phyloP scores from a whole-genome alignment of 37 sponge, comb jelly and placozoan genomes.

The Theonella swinhoei region DNA sequence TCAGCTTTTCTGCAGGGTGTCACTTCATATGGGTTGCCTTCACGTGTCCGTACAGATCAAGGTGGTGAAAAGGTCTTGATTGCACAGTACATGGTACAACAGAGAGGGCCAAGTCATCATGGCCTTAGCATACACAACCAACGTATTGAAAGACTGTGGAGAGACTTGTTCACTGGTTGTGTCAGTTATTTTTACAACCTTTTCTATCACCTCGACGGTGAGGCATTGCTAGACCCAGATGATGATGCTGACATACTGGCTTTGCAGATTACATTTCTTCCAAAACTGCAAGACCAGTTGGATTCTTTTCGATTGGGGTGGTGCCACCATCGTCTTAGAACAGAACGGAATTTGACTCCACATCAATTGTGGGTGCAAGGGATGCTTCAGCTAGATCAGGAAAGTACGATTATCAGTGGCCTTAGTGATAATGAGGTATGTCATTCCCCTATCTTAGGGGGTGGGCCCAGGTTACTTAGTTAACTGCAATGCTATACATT shows the following conservation, averaged over 20 bases:
- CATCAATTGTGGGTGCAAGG: no score
- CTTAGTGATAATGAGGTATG: no score
- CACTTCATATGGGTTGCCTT: slow-evolving; percentile 58
- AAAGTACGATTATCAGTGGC: no score
- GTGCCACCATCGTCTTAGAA: no score
- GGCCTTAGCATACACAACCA: no score
- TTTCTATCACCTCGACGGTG: slow-evolving; percentile 61
- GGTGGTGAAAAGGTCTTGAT: slow-evolving; percentile 73
- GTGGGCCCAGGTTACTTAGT: no score
- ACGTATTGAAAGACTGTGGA: slow-evolving; percentile 82
- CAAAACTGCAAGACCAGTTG: slow-evolving; percentile 43
- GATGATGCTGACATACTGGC: slow-evolving; percentile 37
- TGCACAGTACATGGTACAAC: slow-evolving; percentile 49
- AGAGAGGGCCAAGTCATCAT: no score
- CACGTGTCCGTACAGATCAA: slow-evolving; percentile 61
- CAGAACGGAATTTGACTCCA: no score
- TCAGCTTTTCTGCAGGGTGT: slow-evolving; percentile 35
- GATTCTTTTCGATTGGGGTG: slow-evolving; percentile 47
- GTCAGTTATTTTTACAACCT: slow-evolving; percentile 41
- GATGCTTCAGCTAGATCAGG: no score
- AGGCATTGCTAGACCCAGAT: slow-evolving; percentile 29
- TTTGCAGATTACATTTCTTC: slow-evolving; percentile 63
- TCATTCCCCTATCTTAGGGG: no score
- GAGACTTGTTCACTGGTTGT: slow-evolving; percentile 61
- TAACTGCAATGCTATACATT: no score